Conservation (phyloP, 2,888 invertebrate genomes). For the Drosophila anceps region DNA sequence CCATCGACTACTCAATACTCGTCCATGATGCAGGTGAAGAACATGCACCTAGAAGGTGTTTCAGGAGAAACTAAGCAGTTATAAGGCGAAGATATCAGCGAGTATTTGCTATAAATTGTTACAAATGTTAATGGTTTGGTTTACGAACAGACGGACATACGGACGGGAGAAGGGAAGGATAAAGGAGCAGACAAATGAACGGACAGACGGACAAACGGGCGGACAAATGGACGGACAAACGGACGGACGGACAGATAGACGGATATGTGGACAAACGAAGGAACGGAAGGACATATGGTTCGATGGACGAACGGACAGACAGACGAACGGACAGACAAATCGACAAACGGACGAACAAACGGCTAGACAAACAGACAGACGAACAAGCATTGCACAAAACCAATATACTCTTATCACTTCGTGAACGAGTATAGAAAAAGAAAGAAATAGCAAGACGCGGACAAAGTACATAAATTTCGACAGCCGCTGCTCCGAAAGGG, state of each 20-base stretch:
- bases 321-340: not conserved
- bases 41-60: not conserved
- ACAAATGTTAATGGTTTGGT: too few species aligned
- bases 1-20: not conserved
- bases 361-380: not conserved
- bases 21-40: not conserved
- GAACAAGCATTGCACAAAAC: not conserved
- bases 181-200: too few species aligned
- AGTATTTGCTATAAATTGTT: too few species aligned
- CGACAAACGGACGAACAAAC: not conserved
- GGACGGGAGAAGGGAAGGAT: too few species aligned
- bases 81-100: not conserved
- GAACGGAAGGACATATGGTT: not conserved
- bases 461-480: slow-evolving; percentile 76
- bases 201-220: too few species aligned
- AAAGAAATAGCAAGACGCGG: slow-evolving; percentile 56
- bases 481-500: slow-evolving; percentile 66
- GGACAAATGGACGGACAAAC: too few species aligned
- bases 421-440: slow-evolving; percentile 19
- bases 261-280: not conserved
- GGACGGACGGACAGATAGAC: not conserved
- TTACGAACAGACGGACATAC: too few species aligned
- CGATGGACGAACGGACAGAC: not conserved
- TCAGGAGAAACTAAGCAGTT: not conserved
- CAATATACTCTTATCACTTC: not conserved